phyloP scores from a whole-genome alignment of 2,797 vertebrate genomes.

The Oreochromis mossambicus region DNA sequence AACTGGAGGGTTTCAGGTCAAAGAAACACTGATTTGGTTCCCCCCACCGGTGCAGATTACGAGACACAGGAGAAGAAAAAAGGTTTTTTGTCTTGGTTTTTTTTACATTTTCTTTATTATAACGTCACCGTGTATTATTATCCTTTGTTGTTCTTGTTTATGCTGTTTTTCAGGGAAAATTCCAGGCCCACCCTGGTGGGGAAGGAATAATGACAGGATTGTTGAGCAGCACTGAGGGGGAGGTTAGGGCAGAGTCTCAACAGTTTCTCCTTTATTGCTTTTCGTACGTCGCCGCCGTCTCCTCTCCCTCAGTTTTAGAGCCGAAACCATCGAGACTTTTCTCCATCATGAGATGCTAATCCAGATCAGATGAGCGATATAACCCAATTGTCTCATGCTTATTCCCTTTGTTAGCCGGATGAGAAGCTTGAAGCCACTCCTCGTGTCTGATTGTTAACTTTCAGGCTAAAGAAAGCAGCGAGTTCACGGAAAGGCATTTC shows the following conservation, averaged over 20 bases:
- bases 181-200: conserved; percentile 62
- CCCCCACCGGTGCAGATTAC: neutral
- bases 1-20: neutral
- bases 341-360: neutral
- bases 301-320: neutral
- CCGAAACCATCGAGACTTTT: neutral
- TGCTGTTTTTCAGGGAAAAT: conserved; percentile 54
- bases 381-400: neutral
- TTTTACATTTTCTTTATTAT: conserved; percentile 10
- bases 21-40: neutral
- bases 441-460: neutral
- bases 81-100: conserved; percentile 16
- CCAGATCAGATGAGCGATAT: neutral
- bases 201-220: conserved; percentile 66
- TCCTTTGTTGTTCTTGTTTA: conserved; percentile 62
- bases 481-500: neutral
- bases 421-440: neutral
- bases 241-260: conserved; percentile 27
- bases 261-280: conserved; percentile 28
- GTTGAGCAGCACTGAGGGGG: conserved; percentile 51
- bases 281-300: neutral
- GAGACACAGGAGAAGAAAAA: conserved; percentile 6
- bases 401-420: neutral
- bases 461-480: neutral
- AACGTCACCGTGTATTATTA: conserved; percentile 47